phyloP scores from a whole-genome alignment of 2,888 invertebrate genomes.

The Spisula solida region DNA sequence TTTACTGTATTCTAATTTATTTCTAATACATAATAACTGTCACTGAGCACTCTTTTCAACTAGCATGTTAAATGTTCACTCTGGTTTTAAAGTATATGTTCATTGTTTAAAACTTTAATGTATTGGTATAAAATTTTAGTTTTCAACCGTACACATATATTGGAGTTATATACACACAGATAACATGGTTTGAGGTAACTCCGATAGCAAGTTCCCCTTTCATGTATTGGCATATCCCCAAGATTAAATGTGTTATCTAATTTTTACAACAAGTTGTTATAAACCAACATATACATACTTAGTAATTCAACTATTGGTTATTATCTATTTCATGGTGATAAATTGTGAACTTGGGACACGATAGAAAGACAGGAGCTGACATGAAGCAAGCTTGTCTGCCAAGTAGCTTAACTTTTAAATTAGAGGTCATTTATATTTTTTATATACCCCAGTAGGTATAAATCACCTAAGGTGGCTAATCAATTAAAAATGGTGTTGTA shows the following conservation, averaged over 20 bases:
- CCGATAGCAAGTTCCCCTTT: slow-evolving; percentile 12
- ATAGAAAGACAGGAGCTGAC: slow-evolving; percentile 11
- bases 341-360: slow-evolving; percentile 28
- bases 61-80: no score
- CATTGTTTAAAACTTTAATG: no score
- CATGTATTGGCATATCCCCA: slow-evolving; percentile 25
- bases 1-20: no score
- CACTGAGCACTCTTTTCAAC: no score
- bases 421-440: no score
- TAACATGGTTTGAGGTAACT: slow-evolving; percentile 10
- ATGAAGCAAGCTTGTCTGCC: background rate
- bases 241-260: slow-evolving; percentile 26
- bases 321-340: slow-evolving; percentile 30
- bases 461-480: no score
- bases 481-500: no score
- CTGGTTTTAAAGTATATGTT: no score
- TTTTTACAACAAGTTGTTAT: slow-evolving; percentile 30
- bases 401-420: background rate
- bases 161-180: background rate
- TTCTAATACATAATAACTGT: no score
- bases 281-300: slow-evolving; percentile 14
- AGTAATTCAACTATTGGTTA: slow-evolving; percentile 26
- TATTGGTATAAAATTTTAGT: background rate
- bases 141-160: slow-evolving; percentile 14
- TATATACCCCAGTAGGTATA: no score